Conservation (phyloP, 37 sponge, comb jelly and placozoan genomes). For the Bolinopsis microptera region DNA sequence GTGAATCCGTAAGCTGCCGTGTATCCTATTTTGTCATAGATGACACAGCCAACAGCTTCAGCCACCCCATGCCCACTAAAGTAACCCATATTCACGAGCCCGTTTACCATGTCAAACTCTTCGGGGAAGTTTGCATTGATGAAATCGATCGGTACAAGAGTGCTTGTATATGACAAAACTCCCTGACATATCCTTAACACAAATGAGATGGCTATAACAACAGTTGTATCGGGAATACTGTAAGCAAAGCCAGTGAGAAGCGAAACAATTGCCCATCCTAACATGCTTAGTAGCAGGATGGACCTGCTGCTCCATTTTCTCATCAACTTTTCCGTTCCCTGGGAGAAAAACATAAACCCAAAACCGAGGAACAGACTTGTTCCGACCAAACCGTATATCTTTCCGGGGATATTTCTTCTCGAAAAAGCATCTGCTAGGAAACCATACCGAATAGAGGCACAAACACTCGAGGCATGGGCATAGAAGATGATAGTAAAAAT, state of each 20-base stretch:
- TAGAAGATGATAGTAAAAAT: not conserved
- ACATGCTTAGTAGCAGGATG: not conserved
- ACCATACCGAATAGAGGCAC: not conserved
- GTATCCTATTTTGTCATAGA: too few species aligned
- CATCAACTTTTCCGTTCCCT: not conserved
- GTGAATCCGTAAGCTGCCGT: too few species aligned
- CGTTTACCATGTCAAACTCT: too few species aligned
- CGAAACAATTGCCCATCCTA: too few species aligned
- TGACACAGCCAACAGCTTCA: too few species aligned
- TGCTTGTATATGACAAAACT: too few species aligned
- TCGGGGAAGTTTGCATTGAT: too few species aligned
- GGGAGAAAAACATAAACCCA: not conserved
- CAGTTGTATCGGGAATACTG: not conserved
- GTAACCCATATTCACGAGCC: too few species aligned
- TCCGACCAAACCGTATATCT: not conserved
- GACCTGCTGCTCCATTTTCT: not conserved
- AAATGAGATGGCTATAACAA: not conserved
- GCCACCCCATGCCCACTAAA: too few species aligned
- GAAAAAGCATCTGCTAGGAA: conserved; percentile 31
- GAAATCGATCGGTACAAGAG: too few species aligned
- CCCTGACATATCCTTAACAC: not conserved
- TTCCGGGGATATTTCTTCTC: not conserved
- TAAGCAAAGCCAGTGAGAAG: not conserved
- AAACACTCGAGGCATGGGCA: not conserved
- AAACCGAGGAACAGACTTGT: not conserved